Conservation (phyloP, 2,113 vertebrate genomes). For the Gnathonemus longibarbis region DNA sequence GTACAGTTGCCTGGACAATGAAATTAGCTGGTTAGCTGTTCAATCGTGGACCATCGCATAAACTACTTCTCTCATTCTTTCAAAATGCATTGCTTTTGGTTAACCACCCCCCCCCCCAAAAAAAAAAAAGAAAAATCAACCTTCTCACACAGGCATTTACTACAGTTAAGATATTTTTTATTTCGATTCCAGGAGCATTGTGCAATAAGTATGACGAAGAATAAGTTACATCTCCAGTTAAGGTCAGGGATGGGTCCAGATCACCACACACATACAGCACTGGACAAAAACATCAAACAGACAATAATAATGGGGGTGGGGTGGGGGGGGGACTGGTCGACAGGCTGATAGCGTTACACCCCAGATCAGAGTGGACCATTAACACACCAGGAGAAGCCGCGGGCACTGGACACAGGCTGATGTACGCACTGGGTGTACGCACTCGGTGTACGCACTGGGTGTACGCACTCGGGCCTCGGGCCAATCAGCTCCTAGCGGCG, state of each 20-base stretch:
- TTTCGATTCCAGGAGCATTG: not conserved
- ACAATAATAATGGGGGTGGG: too few relatives aligned
- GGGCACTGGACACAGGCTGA: not conserved
- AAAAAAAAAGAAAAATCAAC: not conserved
- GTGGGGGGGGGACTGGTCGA: not conserved
- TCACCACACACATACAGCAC: not conserved
- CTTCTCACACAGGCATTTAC: not conserved
- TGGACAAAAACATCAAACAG: not conserved
- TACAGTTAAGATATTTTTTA: not conserved
- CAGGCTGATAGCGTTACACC: not conserved
- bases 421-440: not conserved
- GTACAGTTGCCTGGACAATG: too few relatives aligned
- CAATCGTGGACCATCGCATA: not conserved
- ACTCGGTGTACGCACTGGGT: too few relatives aligned
- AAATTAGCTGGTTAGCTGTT: not conserved
- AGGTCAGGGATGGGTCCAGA: not conserved
- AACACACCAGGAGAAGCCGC: not conserved
- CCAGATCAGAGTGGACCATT: not conserved
- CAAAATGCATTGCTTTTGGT: not conserved
- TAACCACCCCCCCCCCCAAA: not conserved
- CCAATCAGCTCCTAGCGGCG: constrained; percentile 56
- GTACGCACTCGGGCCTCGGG: not conserved
- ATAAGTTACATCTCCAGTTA: not conserved
- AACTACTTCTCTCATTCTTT: not conserved
- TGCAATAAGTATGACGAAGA: not conserved